phyloP scores from a whole-genome alignment of 2,797 vertebrate species.

The Rhadinocentrus ornatus region DNA sequence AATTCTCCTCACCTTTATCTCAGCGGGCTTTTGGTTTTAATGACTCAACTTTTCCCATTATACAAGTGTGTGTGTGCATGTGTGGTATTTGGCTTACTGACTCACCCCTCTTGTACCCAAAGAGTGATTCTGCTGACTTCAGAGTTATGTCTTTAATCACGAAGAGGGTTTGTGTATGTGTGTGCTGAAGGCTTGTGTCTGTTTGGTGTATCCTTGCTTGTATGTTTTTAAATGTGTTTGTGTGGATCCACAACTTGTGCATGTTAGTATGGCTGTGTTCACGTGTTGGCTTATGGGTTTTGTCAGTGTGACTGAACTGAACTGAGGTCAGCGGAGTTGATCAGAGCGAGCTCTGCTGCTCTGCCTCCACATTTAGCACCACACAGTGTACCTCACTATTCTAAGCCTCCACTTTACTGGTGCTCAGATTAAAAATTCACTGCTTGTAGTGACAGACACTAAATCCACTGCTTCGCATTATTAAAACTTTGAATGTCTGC shows the following conservation, averaged over 20 bases:
- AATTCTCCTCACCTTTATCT: constrained; percentile 40
- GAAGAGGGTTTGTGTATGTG: constrained; percentile 24
- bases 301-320: constrained; percentile 68
- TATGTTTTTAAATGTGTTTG: constrained; percentile 37
- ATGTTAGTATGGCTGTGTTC: constrained; percentile 29
- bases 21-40: constrained; percentile 20
- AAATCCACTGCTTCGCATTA: constrained; percentile 62
- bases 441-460: constrained; percentile 62
- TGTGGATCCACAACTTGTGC: constrained; percentile 22
- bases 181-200: constrained; percentile 18
- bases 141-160: constrained; percentile 61
- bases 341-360: constrained; percentile 35
- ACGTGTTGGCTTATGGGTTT: constrained; percentile 60
- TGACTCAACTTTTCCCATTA: constrained; percentile 48
- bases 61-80: constrained; percentile 30
- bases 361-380: constrained; percentile 48
- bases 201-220: constrained; percentile 38
- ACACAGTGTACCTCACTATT: constrained; percentile 44
- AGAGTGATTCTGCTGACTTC: constrained; percentile 69
- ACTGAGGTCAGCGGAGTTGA: constrained; percentile 62
- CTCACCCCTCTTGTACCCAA: constrained; percentile 60
- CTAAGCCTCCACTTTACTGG: constrained; percentile 56
- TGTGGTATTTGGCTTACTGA: constrained; percentile 53
- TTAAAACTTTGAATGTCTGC: constrained; percentile 66
- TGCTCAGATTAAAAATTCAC: constrained; percentile 61